Base-by-base conservation (phyloP, 2,888 invertebrate genomes). In the Leptinotarsa juncta region DNA sequence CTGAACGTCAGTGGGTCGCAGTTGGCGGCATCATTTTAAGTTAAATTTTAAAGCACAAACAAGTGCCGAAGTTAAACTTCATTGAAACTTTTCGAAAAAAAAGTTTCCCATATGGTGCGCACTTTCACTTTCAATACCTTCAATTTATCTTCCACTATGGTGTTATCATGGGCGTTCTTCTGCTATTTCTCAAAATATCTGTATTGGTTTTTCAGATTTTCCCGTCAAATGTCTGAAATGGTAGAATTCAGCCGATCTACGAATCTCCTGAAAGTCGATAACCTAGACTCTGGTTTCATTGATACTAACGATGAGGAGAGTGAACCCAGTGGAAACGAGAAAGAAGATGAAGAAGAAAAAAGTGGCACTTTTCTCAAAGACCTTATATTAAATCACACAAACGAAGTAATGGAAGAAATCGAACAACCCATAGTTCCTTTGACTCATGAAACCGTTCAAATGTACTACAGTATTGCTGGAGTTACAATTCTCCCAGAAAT, bases 401-500 rank as follows among this genome's bases (percentile, higher is more conserved):
- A 68, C 10, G 50, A 42, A 12, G 55, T 48, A 15, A n/a, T 23
- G 3, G 65, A 67, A 14, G 73, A 76, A 3, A 67, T 42, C 16
- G 53, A 70, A 50, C 26, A 49, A 55, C 71, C 74, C 14, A 32
- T 72, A 7, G 65, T 70, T 20, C 72, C 75, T 42, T 68, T 81
- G 53, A 80, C 71, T 23, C 75, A 76, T 3, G 65, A 71, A 20
- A 80, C 74, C 49, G 78, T 81, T 12, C 78, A 81, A 65, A 66
- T 72, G 14, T 82, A 82, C 51, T 82, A 77, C 74, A 77, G 81
- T 50, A 81, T 81, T 23, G 77, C 77, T 55, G 84, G 83, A 12
- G 83, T 84, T 10, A 81, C 78, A 49, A 82, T 83, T 55, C 76
- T 84, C 65, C 83, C 84, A 62, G 78, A 79, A 66, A 84, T 84